Evolutionary conservation across 2,888 invertebrate genomes (phyloP), one percentile per base, ranked within the genome.

Genomic region (Acanthoscelides obtectus): DNA sequence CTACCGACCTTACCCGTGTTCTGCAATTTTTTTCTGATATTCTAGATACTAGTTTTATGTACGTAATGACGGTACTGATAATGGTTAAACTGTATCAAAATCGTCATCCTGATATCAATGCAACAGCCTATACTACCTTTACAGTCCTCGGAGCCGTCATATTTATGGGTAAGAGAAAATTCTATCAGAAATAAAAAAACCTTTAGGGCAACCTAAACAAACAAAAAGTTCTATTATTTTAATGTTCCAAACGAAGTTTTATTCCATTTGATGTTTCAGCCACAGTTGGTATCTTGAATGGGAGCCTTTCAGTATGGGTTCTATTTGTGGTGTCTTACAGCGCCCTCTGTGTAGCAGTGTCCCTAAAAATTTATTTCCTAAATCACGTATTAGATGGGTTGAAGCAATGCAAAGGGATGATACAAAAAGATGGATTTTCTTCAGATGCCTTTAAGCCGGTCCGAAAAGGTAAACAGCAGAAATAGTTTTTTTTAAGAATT

Each of bases 21-120:
- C n/a, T n/a, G n/a, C n/a, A n/a, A n/a, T n/a, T n/a, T n/a, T n/a
- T n/a, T n/a, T n/a, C n/a, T 63, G 12, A 64, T 20, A 65, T 87
- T 88, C 19, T 87, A 96, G 96, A 96, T 83, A 95, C 96, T 0
- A 94, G 96, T 77, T 96, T 96, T 84, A 97, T 96, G 96, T 97
- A 96, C 84, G 92, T 96, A 77, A 95, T 95, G 81, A 92, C 95
- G 0, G 93, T 94, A 70, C 85, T 97, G 71, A 92, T 92, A 77
- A 94, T 96, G 90, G 88, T 96, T 71, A 94, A 95, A 86, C 88
- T 96, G 77, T 96, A 96, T 84, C 95, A 96, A 86, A 92, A 90
- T 71, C 88, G 96, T 0, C 96, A 96, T 84, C 93, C 96, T 0
- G 95, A 96, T 82, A 91, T 95, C 76, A 94, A 93, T 81, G 95